Evolutionary conservation across 2,888 invertebrate species (phyloP), one percentile per base, ranked within the genome.

Genomic region (Thelaira solivaga): DNA sequence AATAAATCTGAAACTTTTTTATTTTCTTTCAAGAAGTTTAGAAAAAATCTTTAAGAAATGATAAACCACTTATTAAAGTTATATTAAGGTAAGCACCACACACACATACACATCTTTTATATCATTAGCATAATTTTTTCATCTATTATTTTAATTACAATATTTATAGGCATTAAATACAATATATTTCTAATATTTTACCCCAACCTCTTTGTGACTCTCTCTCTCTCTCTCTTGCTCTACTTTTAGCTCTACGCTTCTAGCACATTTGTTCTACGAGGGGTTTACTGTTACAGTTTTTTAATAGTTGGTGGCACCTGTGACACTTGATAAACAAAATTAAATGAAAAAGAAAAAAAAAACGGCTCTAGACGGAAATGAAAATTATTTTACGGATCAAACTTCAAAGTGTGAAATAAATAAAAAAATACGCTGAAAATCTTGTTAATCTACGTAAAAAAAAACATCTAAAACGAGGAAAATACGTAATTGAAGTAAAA

Each of bases 301-400:
- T 51, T n/a, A n/a, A 51, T 62, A 61, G 67, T 62, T 74, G 78
- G 74, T 74, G 74, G 65, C 78, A 78, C 78, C 74, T 78, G 78
- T 64, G 67, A 55, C 61, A 71, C 73, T 49, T 68, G 49, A 55
- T 71, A 39, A 57, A 39, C 43, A 67, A 61, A 62, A 41, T 22
- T 13, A 59, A 41, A 43, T 6, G 26, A 47, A n/a, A n/a, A 57
- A 20, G 39, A 49, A 59, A 49, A 51, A 31, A 51, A 16, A 24
- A 4, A 26, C 55, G 45, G 4, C 22, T 26, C 43, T 51, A 65
- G 59, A 76, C 64, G 76, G 71, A 74, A 71, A 61, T 65, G 65
- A 69, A 78, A 78, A 78, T 78, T 78, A 78, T 78, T 78, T 74
- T 71, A 78, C 65, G 74, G 78, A 74, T 78, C 74, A 78, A 78